Evolutionary conservation across 2,797 vertebrate genomes (phyloP).

Genomic region (Oophaga sylvatica): DNA sequence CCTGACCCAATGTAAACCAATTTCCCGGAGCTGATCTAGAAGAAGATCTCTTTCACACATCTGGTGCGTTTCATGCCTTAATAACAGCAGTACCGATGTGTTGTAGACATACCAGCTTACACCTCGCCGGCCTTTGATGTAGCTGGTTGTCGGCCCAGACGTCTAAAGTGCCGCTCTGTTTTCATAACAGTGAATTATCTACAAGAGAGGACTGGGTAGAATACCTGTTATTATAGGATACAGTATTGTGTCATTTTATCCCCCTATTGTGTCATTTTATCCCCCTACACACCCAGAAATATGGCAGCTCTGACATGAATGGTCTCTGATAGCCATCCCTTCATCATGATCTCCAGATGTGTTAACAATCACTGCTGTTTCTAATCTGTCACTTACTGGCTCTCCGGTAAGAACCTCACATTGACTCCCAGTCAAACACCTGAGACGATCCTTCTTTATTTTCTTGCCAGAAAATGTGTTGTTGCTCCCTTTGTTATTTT

Average conservation of each 20-base stretch:
- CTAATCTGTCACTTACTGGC: slow-evolving; percentile 58
- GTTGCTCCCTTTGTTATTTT: slow-evolving; percentile 46
- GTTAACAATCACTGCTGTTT: slow-evolving; percentile 55
- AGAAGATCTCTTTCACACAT: slow-evolving; percentile 12
- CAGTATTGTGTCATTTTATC: slow-evolving; percentile 54
- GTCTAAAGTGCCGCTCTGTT: slow-evolving; percentile 57
- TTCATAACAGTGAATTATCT: slow-evolving; percentile 34
- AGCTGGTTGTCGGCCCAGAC: slow-evolving; percentile 38
- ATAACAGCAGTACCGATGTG: not conserved
- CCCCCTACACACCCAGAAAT: slow-evolving; percentile 18
- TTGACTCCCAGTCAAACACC: slow-evolving; percentile 47
- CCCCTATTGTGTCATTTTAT: slow-evolving; percentile 42
- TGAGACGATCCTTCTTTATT: slow-evolving; percentile 36
- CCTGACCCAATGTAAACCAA: not conserved
- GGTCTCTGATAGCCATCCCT: slow-evolving; percentile 54
- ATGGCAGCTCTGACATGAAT: slow-evolving; percentile 47
- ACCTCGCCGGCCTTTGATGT: slow-evolving; percentile 32
- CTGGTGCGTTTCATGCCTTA: not conserved
- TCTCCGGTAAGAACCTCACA: slow-evolving; percentile 25
- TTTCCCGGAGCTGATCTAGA: not conserved
- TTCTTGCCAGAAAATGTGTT: slow-evolving; percentile 36
- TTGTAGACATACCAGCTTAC: slow-evolving; percentile 17
- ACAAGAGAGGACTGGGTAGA: slow-evolving; percentile 35
- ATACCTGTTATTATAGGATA: slow-evolving; percentile 54
- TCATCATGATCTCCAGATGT: slow-evolving; percentile 50